Base-by-base conservation (phyloP, 2,113 vertebrate species). In the Platichthys flesus region DNA sequence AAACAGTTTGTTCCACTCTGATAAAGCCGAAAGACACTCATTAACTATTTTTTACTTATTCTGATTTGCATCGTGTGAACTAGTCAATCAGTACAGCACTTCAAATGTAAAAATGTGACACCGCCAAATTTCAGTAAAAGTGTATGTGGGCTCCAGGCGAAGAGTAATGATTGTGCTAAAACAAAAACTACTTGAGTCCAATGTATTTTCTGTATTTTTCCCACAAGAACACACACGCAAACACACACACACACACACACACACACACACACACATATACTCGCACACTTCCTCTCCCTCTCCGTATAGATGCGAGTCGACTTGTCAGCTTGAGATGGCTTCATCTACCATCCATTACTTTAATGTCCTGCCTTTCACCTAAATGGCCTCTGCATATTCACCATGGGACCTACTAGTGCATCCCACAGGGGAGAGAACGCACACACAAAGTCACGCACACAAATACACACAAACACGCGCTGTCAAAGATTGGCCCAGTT, bases 381-480 rank as follows among this genome's bases (percentile, higher is more conserved):
- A 96, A 98, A 93, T 93, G 95, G 95, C 93, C 92, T 91, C 86
- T 95, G 95, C 94, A 92, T 97, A 97, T 97, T 96, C 96, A 96
- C 90, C 90, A 94, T 67, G 88, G 90, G 93, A 90, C 90, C 63
- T 61, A 55, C 79, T 85, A 55, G 78, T 86, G 82, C 82, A 78
- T 89, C 87, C 81, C 42, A 26, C 79, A 79, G 56, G 79, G 76
- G 81, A 83, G 72, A 84, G 74, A 72, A 83, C 80, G 23, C 31
- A 56, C 67, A 76, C 63, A 57, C 56, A 31, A 31, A 31, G 62
- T 74, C 79, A 59, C 67, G 76, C 57, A 78, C 78, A 71, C 68
- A 57, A 74, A 68, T 12, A 57, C 45, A 71, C 49, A 56, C 71
- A 69, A 63, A 37, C 63, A 55, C 5, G 13, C 71, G 23, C 67